A percentile compares a stretch with the other conserved stretches of the same genome.
Evolutionary conservation across 2,797 vertebrate genomes (phyloP).

Genomic region (Acestrorhynchus altus): DNA sequence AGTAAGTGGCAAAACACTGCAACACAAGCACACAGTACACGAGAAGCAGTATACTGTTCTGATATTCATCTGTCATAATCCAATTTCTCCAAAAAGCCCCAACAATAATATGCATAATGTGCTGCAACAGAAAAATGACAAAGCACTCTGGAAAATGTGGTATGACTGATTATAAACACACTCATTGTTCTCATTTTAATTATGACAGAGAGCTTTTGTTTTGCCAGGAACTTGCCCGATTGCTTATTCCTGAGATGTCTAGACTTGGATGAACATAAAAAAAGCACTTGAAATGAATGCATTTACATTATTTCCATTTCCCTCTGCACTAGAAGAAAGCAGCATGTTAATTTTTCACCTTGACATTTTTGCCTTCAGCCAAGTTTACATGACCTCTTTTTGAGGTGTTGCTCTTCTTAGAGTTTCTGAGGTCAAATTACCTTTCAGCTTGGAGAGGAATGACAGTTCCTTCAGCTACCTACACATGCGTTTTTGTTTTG

Average conservation of each 20-base stretch:
- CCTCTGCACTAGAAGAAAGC: background rate
- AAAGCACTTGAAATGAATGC: background rate
- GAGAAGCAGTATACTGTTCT: no score
- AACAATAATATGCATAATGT: background rate
- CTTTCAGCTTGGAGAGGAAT: background rate
- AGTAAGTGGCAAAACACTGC: background rate
- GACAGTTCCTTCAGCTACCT: background rate
- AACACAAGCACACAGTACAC: background rate
- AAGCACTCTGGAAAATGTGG: background rate
- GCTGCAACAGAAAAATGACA: background rate
- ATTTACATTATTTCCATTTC: background rate
- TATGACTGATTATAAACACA: background rate
- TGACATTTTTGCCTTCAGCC: background rate
- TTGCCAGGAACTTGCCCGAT: background rate
- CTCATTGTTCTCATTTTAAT: background rate
- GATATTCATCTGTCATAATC: background rate
- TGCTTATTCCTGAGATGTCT: background rate
- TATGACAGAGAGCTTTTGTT: background rate
- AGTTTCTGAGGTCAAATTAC: background rate
- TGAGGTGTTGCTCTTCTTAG: background rate
- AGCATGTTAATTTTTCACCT: constrained; percentile 5
- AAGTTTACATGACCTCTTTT: background rate
- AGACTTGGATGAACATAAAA: background rate
- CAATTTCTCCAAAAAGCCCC: background rate
- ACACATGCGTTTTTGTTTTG: background rate